phyloP scores from a whole-genome alignment of 2,888 invertebrate species.

The Cynaeus angustus region DNA sequence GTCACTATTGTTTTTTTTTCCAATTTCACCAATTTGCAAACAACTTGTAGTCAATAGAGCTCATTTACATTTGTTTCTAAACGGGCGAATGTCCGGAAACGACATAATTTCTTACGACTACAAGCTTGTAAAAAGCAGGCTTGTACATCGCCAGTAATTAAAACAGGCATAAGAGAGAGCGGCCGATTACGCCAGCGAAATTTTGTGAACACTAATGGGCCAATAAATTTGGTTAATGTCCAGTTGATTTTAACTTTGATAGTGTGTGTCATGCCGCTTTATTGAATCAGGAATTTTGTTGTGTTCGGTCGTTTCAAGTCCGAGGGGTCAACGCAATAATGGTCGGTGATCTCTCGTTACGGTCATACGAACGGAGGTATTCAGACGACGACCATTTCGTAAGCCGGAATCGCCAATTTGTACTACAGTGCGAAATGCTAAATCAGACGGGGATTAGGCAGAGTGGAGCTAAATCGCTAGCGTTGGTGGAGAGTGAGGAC shows the following conservation, averaged over 20 bases:
- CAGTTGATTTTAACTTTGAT: slow-evolving; percentile 52
- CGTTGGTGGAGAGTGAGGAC: too few species aligned
- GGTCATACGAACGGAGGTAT: background rate
- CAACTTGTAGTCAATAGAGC: too few species aligned
- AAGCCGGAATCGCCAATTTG: background rate
- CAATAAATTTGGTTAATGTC: slow-evolving; percentile 53
- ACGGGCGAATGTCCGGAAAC: background rate
- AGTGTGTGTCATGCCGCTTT: slow-evolving; percentile 51
- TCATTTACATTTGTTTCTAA: too few species aligned
- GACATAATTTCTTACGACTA: slow-evolving; percentile 5
- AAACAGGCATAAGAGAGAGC: slow-evolving; percentile 6
- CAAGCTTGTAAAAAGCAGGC: background rate
- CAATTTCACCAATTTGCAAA: background rate
- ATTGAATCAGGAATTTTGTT: slow-evolving; percentile 51
- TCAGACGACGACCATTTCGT: background rate
- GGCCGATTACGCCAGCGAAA: slow-evolving; percentile 45
- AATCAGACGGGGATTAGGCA: background rate
- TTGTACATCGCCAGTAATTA: background rate
- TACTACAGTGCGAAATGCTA: background rate
- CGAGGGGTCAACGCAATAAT: slow-evolving; percentile 29
- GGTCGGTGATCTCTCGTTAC: slow-evolving; percentile 4
- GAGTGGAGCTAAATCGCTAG: too few species aligned
- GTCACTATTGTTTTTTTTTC: background rate
- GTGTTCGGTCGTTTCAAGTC: slow-evolving; percentile 24
- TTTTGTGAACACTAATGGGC: slow-evolving; percentile 51